A percentile compares a stretch with the other conserved stretches of the same genome.
Conservation (phyloP, 2,888 invertebrate species). For the Sphaerophoria taeniata region DNA sequence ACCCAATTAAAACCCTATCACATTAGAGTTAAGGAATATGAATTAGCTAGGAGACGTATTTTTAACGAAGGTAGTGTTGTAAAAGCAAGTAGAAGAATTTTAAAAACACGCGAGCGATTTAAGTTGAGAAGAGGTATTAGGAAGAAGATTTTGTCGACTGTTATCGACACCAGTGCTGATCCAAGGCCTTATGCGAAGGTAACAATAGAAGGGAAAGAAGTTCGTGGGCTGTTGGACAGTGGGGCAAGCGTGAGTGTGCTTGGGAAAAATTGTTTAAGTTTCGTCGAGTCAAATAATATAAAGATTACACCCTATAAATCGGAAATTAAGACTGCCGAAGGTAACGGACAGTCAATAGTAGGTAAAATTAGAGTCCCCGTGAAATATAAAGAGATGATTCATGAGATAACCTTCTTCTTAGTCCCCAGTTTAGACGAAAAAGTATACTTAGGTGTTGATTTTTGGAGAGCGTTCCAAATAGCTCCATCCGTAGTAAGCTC, state of each 20-base stretch:
- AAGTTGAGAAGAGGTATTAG: no score
- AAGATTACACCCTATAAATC: neutral
- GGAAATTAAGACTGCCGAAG: neutral
- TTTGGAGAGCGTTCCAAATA: slow-evolving; percentile 1
- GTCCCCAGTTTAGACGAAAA: neutral
- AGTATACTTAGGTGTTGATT: neutral
- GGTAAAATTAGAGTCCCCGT: neutral
- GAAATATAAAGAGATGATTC: neutral
- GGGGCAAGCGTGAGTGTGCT: neutral
- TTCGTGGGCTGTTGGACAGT: no score
- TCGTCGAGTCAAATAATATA: neutral
- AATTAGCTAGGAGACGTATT: neutral
- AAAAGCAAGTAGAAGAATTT: neutral
- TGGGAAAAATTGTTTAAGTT: neutral
- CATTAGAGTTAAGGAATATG: neutral
- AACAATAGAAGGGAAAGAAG: no score
- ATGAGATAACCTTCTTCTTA: neutral
- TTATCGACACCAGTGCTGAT: no score
- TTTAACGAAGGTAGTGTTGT: neutral
- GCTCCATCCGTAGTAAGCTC: neutral
- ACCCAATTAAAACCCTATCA: neutral
- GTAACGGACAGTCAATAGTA: neutral
- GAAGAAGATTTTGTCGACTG: no score
- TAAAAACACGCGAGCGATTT: no score
- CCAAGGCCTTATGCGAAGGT: no score